Conservation (phyloP, 2,888 invertebrate genomes). For the Oscheius onirici region DNA sequence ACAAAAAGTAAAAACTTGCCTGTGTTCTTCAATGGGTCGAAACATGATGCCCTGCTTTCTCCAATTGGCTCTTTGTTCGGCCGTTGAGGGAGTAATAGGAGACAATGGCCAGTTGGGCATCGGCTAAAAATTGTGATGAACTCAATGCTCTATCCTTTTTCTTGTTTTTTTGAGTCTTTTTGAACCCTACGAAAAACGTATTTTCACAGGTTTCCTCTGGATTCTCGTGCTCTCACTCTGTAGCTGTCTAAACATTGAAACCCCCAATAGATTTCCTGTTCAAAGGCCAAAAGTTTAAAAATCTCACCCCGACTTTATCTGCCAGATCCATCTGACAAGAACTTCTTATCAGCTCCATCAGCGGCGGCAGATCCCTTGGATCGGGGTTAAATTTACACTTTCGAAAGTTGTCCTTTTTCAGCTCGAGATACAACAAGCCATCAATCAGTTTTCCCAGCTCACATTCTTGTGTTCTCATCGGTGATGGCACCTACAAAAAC, state of each 20-base stretch:
- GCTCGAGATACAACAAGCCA: slow-evolving; percentile 48
- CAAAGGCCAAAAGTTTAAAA: background rate
- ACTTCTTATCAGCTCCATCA: slow-evolving; percentile 5
- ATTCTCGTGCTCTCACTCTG: too few species aligned
- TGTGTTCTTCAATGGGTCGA: slow-evolving; percentile 13
- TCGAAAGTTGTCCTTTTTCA: slow-evolving; percentile 49
- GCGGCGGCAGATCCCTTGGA: slow-evolving; percentile 14
- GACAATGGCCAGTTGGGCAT: slow-evolving; percentile 30
- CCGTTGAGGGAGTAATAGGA: background rate
- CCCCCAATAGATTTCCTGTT: background rate
- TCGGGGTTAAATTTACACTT: slow-evolving; percentile 45
- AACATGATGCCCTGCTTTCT: slow-evolving; percentile 15
- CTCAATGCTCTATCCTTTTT: background rate
- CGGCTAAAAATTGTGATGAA: slow-evolving; percentile 1
- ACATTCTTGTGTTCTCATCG: slow-evolving; percentile 26
- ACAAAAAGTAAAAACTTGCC: background rate
- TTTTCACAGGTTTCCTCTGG: background rate
- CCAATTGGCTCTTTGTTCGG: slow-evolving; percentile 3
- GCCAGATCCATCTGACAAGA: slow-evolving; percentile 32
- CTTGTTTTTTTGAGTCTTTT: background rate
- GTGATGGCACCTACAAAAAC: slow-evolving; percentile 3
- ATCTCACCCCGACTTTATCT: slow-evolving; percentile 36
- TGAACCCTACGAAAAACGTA: background rate
- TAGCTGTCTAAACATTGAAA: background rate
- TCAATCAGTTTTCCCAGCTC: slow-evolving; percentile 42